Base-by-base conservation (phyloP, 2,888 invertebrate genomes). In the Pocota personata region DNA sequence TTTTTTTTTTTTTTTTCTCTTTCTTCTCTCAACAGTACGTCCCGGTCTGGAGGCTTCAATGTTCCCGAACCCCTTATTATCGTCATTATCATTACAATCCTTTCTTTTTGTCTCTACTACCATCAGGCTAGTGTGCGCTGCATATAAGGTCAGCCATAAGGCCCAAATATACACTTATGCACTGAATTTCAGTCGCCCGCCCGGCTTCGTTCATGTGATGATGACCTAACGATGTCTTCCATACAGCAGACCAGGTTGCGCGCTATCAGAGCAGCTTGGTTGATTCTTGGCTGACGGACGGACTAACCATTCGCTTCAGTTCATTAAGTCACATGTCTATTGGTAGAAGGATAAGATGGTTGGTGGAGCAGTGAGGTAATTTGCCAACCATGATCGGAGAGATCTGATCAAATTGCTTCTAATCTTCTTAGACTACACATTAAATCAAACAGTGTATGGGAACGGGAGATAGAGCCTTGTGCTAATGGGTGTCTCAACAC, bases 51-150 rank as follows among this genome's bases (percentile, higher is more conserved):
- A 57, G 55, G 71, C 66, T 62, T 24, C 46, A 58, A 32, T 71
- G 57, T 75, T 79, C 75, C 79, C 79, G 79, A 75, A 80, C 84
- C 80, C 32, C 84, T 76, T 71, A 84, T 84, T 84, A 84, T 71
- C 55, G 75, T 84, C 84, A 84, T 84, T 84, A 84, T 76, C 84
- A 76, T 84, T 84, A 80, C 84, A 84, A 84, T 84, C 84, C 84
- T 80, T 84, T 84, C 84, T 58, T 80, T 80, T 66, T 75, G 52
- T 62, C 27, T 73, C 32, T 73, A 27, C 16, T 37, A 64, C 67
- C 76, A 55, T 40, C 57, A 57, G 60, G 80, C 71, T 58, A 14
- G n/a, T 14, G 30, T 7, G 43, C 24, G 50, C 21, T 43, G 55
- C 55, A 64, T 62, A 50, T 69, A 67, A 75, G 82, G 77, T 77